A percentile compares a stretch with the other conserved stretches of the same genome.
phyloP scores from a whole-genome alignment of 1,140 invertebrate species.

The Teleogryllus occipitalis region DNA sequence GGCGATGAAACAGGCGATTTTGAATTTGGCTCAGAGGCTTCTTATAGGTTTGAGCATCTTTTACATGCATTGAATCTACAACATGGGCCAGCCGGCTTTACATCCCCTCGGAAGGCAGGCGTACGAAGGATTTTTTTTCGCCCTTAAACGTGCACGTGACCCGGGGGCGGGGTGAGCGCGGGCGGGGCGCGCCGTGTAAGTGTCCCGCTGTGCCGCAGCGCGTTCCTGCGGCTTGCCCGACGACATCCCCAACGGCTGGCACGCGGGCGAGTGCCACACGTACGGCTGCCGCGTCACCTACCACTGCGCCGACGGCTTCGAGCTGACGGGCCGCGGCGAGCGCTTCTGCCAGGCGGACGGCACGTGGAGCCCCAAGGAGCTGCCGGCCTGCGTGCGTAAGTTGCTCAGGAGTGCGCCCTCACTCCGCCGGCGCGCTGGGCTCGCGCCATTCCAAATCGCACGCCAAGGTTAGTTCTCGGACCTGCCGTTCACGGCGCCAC shows the following conservation, averaged over 20 bases:
- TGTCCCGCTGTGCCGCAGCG: conserved; percentile 41
- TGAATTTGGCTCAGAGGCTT: too few relatives aligned
- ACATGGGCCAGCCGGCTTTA: too few relatives aligned
- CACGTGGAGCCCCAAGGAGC: conserved; percentile 78
- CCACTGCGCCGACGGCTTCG: conserved; percentile 86
- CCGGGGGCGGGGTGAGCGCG: not conserved
- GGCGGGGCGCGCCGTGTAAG: not conserved
- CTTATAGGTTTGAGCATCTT: too few relatives aligned
- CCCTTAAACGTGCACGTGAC: too few relatives aligned
- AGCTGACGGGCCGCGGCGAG: conserved; percentile 75
- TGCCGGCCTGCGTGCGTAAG: conserved; percentile 79
- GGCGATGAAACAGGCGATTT: too few relatives aligned
- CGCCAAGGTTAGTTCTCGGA: too few relatives aligned
- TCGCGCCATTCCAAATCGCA: too few relatives aligned
- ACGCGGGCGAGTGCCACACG: conserved; percentile 84
- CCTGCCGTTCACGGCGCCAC: too few relatives aligned
- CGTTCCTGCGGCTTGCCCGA: conserved; percentile 77
- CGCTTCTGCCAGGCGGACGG: conserved; percentile 80
- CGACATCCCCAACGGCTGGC: conserved; percentile 82
- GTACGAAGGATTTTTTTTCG: too few relatives aligned
- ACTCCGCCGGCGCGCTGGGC: not conserved
- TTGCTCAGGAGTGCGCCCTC: conserved; percentile 21
- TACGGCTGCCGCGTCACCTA: conserved; percentile 87
- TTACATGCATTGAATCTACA: too few relatives aligned
- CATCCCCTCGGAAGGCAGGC: too few relatives aligned